A percentile compares a stretch with the other conserved stretches of the same genome.
phyloP scores from a whole-genome alignment of 2,888 invertebrate genomes.

The Papilio elwesi region DNA sequence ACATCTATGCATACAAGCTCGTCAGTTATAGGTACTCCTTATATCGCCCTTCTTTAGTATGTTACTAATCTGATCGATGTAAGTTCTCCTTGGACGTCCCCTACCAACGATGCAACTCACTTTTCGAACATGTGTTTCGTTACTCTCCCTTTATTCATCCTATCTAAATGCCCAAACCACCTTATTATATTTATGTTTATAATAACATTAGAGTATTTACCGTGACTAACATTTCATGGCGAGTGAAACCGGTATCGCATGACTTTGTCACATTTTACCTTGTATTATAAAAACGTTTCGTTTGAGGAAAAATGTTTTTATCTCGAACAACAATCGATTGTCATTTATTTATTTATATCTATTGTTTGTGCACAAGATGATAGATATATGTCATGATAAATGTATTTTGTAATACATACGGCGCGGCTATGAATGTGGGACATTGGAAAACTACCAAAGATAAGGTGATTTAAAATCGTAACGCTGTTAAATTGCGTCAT shows the following conservation, averaged over 20 bases:
- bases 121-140: no score
- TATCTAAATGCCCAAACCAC: no score
- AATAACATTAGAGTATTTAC: no score
- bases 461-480: slow-evolving; percentile 21
- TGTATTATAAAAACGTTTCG: not conserved
- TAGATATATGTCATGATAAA: not conserved
- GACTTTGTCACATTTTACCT: not conserved
- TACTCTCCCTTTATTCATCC: no score
- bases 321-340: not conserved
- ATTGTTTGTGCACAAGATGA: not conserved
- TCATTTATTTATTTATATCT: not conserved
- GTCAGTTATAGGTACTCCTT: no score
- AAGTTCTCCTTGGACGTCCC: no score
- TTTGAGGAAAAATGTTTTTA: not conserved
- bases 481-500: not conserved
- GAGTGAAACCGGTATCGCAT: not conserved
- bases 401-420: slow-evolving; percentile 5
- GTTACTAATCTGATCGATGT: no score
- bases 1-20: no score
- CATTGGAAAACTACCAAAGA: slow-evolving; percentile 35
- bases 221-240: not conserved
- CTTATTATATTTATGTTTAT: no score
- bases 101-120: no score
- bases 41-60: no score
- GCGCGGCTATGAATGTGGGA: slow-evolving; percentile 22